Base-by-base conservation (phyloP, 92 coral and sea anemone species). In the Desmophyllum pertusum region DNA sequence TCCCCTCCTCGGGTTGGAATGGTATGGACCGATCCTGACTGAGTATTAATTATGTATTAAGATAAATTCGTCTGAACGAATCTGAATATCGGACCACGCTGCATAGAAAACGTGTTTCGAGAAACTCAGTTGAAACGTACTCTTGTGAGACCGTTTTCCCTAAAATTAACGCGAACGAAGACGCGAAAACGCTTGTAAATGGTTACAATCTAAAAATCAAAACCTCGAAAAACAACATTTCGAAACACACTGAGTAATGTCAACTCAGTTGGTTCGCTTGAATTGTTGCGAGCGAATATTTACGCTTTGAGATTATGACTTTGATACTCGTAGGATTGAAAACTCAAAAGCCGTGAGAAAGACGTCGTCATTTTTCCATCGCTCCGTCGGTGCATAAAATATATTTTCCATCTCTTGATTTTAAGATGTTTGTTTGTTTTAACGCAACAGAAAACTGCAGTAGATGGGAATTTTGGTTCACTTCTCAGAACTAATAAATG, bases 311-410 rank as follows among this genome's bases (percentile, higher is more conserved):
- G 86, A 62, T 71, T 82, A 82, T 57, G 52, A 30, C 38, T 52
- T 40, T 27, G 82, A 39, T 61, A 25, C 48, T 31, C 31, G 39
- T 23, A 57, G 62, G 72, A 57, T 30, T 71, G 11, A 82, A 72
- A 82, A 59, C 79, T 42, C 86, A 82, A 73, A 61, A 43, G 63
- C 71, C 78, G 79, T 82, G n/a, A 41, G 35, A 55, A 29, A 55
- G 41, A 82, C 30, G 78, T 73, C 78, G 79, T 71, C 52, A 72
- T 82, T 31, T 79, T 70, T 43, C 9, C n/a, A n/a, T 48, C 79
- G 86, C 86, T 71, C 71, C 86, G 79, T 41, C 72, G 86, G 79
- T 82, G 86, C 79, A 82, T 80, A 53, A 68, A 48, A 3, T 33
- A 68, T 48, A 0, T 3, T 67, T 67, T 65, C 23, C 33, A 21